Evolutionary conservation across 2,888 invertebrate species (phyloP).

Genomic region (Caenorhabditis becei): DNA sequence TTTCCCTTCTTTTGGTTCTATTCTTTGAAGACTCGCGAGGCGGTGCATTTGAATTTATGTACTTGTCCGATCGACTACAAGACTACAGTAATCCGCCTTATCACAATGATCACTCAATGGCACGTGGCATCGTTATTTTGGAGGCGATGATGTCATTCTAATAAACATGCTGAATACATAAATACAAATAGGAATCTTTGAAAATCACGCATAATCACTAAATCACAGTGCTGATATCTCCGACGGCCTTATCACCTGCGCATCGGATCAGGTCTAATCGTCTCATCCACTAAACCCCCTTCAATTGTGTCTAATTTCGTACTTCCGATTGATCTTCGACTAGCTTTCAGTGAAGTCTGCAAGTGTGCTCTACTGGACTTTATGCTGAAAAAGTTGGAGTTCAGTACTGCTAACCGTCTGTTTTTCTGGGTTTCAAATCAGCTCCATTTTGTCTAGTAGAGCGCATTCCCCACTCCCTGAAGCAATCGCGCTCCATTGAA

Average conservation of each 20-base stretch:
- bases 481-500: too few relatives aligned
- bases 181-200: neutral
- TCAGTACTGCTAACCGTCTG: neutral
- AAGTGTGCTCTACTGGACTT: conserved; percentile 23
- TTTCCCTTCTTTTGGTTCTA: conserved; percentile 10
- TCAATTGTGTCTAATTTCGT: conserved; percentile 16
- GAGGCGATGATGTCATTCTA: too few relatives aligned
- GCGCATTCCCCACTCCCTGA: too few relatives aligned
- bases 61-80: neutral
- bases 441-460: neutral
- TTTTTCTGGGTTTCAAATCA: neutral
- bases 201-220: neutral
- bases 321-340: conserved; percentile 29
- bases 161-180: too few relatives aligned
- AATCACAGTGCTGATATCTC: neutral
- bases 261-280: neutral
- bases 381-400: conserved; percentile 1
- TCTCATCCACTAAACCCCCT: conserved; percentile 3
- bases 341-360: conserved; percentile 11
- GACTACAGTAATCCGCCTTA: neutral
- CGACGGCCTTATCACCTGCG: neutral
- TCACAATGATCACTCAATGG: conserved; percentile 20
- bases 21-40: conserved; percentile 39
- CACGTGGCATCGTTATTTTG: too few relatives aligned
- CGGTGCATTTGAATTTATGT: conserved; percentile 17